Conservation (phyloP, 2,113 vertebrate species). For the Lampris megalopsis region DNA sequence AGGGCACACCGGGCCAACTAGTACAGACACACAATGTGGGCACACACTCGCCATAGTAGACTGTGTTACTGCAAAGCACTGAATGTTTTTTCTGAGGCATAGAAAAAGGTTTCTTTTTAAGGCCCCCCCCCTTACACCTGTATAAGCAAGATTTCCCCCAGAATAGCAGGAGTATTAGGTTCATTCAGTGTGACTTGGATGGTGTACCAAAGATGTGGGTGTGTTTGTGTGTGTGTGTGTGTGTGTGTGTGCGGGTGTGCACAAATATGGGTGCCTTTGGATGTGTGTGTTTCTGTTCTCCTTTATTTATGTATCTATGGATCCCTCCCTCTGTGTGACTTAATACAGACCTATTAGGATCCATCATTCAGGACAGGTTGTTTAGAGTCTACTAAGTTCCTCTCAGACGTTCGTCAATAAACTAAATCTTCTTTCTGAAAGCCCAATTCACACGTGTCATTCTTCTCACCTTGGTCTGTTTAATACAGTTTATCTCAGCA, state of each 20-base stretch:
- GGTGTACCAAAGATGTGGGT: neutral
- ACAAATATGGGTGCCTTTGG: neutral
- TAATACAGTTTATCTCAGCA: no score
- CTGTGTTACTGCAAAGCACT: slow-evolving; percentile 46
- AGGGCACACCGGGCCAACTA: slow-evolving; percentile 54
- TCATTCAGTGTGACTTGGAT: slow-evolving; percentile 34
- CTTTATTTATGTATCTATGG: neutral
- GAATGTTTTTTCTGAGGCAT: slow-evolving; percentile 50
- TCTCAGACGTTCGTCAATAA: slow-evolving; percentile 30
- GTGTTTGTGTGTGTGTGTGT: slow-evolving; percentile 7
- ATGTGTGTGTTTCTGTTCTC: slow-evolving; percentile 2
- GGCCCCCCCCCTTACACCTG: slow-evolving; percentile 58
- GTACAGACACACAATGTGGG: slow-evolving; percentile 29
- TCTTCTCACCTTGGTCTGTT: slow-evolving; percentile 8
- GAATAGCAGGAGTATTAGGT: slow-evolving; percentile 68
- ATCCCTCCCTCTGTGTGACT: neutral
- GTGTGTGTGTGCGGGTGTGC: neutral
- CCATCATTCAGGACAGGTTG: no score
- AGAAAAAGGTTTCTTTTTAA: slow-evolving; percentile 46
- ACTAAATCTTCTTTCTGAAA: slow-evolving; percentile 49
- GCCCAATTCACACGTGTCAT: slow-evolving; percentile 24
- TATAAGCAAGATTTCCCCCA: slow-evolving; percentile 69
- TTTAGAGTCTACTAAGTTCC: slow-evolving; percentile 21
- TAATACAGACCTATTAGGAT: slow-evolving; percentile 6
- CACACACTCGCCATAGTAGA: slow-evolving; percentile 35